Conservation (phyloP, 2,888 invertebrate species). For the Ichneumoninae sp. region DNA sequence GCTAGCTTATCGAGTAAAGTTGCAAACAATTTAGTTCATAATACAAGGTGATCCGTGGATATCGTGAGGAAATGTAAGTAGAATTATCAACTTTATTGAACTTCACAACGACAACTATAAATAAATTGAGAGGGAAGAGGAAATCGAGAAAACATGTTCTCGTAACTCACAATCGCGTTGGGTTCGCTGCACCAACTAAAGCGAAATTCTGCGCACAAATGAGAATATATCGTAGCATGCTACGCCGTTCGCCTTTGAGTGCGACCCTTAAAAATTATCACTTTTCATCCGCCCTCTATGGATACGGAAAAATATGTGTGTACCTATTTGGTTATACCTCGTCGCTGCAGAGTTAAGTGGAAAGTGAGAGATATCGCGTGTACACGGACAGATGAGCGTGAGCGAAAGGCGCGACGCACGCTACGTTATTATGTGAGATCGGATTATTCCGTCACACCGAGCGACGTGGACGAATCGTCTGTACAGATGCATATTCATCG, state of each 20-base stretch:
- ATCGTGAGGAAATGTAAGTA: too few species aligned
- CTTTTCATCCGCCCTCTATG: not conserved
- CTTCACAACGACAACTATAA: too few species aligned
- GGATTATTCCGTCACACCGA: constrained; percentile 46
- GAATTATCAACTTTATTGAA: too few species aligned
- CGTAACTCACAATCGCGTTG: too few species aligned
- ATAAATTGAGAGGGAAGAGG: too few species aligned
- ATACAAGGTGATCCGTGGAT: too few species aligned
- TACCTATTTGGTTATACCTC: not conserved
- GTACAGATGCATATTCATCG: constrained; percentile 47
- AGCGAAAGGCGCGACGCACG: constrained; percentile 9
- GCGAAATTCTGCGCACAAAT: not conserved
- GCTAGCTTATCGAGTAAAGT: too few species aligned
- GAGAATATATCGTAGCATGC: not conserved
- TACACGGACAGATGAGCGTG: not conserved
- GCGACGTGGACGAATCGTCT: constrained; percentile 42
- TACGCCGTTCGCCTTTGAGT: not conserved
- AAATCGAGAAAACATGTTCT: too few species aligned
- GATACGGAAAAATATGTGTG: not conserved
- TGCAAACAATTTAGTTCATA: too few species aligned
- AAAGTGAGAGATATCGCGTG: constrained; percentile 1
- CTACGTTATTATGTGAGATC: constrained; percentile 32
- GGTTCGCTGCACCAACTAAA: too few species aligned
- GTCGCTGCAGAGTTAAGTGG: constrained; percentile 5
- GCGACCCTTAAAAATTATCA: constrained; percentile 9